Conservation (phyloP, 2,797 vertebrate species). For the Rhabdomys pumilio region DNA sequence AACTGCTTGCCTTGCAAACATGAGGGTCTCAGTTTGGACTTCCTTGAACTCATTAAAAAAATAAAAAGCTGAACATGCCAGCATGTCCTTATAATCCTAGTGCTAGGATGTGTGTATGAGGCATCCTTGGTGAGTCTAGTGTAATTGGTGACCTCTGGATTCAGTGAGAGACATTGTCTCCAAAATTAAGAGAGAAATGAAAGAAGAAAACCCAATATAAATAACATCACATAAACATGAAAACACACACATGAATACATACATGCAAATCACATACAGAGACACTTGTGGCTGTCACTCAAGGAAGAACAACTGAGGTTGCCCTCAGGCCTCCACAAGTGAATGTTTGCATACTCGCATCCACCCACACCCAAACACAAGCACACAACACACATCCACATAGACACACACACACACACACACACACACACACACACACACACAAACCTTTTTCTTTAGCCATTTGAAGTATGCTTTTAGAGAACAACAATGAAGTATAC, state of each 20-base stretch:
- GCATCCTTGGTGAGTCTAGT: not conserved
- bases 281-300: not conserved
- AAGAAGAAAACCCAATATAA: not conserved
- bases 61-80: not conserved
- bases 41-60: not conserved
- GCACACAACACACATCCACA: rapidly evolving
- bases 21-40: not conserved
- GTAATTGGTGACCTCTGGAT: not conserved
- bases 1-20: not conserved
- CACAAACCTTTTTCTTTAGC: not conserved
- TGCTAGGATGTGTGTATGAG: not conserved
- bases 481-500: slow-evolving; percentile 40
- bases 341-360: not conserved
- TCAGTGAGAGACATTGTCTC: not conserved
- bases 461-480: slow-evolving; percentile 55
- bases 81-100: not conserved
- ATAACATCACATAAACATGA: not conserved
- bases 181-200: not conserved
- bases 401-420: not conserved
- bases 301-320: not conserved
- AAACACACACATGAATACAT: not conserved
- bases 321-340: not conserved
- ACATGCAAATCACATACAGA: not conserved
- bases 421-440: not conserved
- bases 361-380: not conserved